These are phyloP conservation scores for Sminthurinus aureus DNA, from an alignment of 2,888 invertebrate species.

Conservation along the genomic window DNA sequence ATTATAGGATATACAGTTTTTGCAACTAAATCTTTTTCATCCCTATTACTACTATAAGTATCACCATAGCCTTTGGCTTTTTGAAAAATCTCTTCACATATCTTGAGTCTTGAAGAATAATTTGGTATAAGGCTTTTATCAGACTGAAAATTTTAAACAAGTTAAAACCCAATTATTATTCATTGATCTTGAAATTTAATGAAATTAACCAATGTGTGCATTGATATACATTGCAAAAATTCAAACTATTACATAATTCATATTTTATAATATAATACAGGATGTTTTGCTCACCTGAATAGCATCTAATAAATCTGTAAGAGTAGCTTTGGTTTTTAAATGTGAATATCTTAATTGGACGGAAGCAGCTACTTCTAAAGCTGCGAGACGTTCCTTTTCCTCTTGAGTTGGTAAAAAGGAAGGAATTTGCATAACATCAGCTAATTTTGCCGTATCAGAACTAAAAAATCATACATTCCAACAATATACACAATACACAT, in stretches of 20 bases:
- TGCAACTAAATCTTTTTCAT: conserved; percentile 19
- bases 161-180: too few species aligned
- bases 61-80: conserved; percentile 39
- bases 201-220: too few species aligned
- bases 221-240: too few species aligned
- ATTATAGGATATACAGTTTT: conserved; percentile 31
- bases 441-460: conserved; percentile 51
- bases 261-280: background rate
- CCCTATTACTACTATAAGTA: conserved; percentile 18
- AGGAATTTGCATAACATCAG: conserved; percentile 54
- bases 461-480: conserved; percentile 29
- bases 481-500: background rate
- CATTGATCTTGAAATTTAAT: too few species aligned
- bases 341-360: conserved; percentile 37
- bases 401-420: conserved; percentile 45
- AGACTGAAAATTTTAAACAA: conserved; percentile 29
- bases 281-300: conserved; percentile 42
- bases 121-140: conserved; percentile 36
- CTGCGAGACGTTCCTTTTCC: conserved; percentile 51
- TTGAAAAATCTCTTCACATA: conserved; percentile 28
- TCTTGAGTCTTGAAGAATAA: conserved; percentile 7
- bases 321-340: conserved; percentile 45
- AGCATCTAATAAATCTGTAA: conserved; percentile 46
- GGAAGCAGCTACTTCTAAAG: conserved; percentile 46
- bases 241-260: background rate